Percentiles rank a stretch among this genome's conserved stretches.
Conservation (phyloP, 1,140 invertebrate species). For the Musca vetustissima region DNA sequence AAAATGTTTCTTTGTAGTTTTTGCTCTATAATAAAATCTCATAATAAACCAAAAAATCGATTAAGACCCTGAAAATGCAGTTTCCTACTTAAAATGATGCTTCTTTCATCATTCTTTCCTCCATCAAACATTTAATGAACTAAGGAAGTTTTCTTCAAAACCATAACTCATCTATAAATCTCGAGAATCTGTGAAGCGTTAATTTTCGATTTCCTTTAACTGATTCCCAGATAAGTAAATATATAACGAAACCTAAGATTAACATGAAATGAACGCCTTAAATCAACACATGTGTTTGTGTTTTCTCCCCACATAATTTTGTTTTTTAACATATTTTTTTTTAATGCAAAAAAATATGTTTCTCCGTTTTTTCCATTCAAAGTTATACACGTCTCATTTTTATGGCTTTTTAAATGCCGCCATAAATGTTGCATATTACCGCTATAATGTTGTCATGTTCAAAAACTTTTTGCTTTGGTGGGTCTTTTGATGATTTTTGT, state of each 20-base stretch:
- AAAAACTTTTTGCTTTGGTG: background rate
- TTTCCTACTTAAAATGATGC: too few relatives aligned
- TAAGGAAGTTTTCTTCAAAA: too few relatives aligned
- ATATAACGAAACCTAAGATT: background rate
- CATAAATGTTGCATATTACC: slow-evolving; percentile 23
- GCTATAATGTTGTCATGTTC: background rate
- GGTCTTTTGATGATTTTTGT: too few relatives aligned
- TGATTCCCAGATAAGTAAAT: background rate
- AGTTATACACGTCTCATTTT: slow-evolving; percentile 8
- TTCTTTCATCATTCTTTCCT: too few relatives aligned
- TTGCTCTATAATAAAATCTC: too few relatives aligned
- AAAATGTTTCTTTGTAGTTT: too few relatives aligned
- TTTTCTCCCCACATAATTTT: too few relatives aligned
- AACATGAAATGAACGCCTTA: background rate
- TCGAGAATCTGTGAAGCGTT: slow-evolving; percentile 6
- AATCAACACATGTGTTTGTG: slow-evolving; percentile 10
- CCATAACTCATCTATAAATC: too few relatives aligned
- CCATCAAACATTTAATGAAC: too few relatives aligned
- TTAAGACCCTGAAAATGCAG: too few relatives aligned
- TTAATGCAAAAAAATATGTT: background rate
- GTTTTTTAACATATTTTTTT: slow-evolving; percentile 15
- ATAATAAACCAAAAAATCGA: too few relatives aligned
- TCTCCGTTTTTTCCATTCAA: too few relatives aligned
- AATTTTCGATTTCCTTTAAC: slow-evolving; percentile 15
- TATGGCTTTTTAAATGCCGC: slow-evolving; percentile 20